Base-by-base conservation (phyloP, 2,888 invertebrate genomes). In the Yponomeuta evonymella region DNA sequence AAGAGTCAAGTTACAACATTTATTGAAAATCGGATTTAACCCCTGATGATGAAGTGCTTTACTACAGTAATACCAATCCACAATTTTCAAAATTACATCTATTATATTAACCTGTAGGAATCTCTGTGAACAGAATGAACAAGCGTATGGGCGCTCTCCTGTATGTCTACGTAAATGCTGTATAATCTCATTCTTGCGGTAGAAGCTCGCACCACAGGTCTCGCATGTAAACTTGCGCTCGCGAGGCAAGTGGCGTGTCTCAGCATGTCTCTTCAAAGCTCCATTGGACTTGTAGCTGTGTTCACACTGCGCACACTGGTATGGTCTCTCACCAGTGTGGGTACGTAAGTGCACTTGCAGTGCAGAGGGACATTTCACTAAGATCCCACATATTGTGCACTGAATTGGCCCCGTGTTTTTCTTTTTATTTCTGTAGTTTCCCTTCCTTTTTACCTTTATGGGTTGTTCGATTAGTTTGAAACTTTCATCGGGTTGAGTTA, bases 251-350 rank as follows among this genome's bases (percentile, higher is more conserved):
- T 90, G 90, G 67, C 80, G 82, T 0, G 82, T 84, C 73, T 82
- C 79, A 29, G 80, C 78, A 73, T 92, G 92, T 43, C 89, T 79
- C 68, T 86, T 84, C 1, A 91, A 74, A 6, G 86, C 80, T 1
- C 89, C 89, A 73, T 88, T 89, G 0, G 86, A 78, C 15, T 81
- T 78, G 70, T 85, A 92, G n/a, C 78, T 76, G 2, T 80, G 75
- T 1, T 81, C 79, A 73, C 92, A 92, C 0, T 75, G 72, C 1
- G 79, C 74, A 73, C 92, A 92, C 0, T 74, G 71, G 70, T 82
- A 92, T 1, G 92, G 92, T 73, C 85, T 88, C 65, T 92, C 91
- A 0, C 89, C 90, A 0, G 91, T 90, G 72, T 92, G 92, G 0
- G 84, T 86, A 1, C 90, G 78, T 83, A 88, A 84, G 72, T 92